Evolutionary conservation across 2,113 vertebrate species (phyloP).

Genomic region (Clarias gariepinus): DNA sequence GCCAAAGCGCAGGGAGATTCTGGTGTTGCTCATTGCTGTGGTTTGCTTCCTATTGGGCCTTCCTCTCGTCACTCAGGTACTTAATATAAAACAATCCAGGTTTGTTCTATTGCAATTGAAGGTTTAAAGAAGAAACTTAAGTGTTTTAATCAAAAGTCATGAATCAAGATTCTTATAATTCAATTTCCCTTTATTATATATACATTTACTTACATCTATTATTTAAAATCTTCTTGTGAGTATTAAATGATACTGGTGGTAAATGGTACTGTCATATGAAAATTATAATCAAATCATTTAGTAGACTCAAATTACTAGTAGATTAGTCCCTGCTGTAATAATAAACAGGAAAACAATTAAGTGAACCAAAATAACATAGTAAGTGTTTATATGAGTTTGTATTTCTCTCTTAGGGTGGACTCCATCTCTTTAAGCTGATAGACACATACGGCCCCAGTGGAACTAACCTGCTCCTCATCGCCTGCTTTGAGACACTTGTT

Average conservation of each 20-base stretch:
- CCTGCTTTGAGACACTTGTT: conserved; percentile 60
- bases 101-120: not conserved
- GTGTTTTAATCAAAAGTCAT: not conserved
- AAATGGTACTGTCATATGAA: not conserved
- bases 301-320: no score
- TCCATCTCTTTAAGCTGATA: conserved; percentile 62
- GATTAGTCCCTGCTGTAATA: not conserved
- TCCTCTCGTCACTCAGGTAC: conserved; percentile 82
- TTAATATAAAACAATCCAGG: not conserved
- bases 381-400: not conserved
- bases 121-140: not conserved
- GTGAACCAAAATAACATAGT: not conserved
- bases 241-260: not conserved
- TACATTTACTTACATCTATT: not conserved
- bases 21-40: conserved; percentile 78
- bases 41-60: conserved; percentile 85
- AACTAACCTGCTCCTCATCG: conserved; percentile 65
- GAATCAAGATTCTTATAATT: not conserved
- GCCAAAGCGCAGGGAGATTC: conserved; percentile 73
- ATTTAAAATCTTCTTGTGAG: not conserved
- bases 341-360: not conserved
- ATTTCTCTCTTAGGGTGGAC: conserved; percentile 64
- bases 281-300: not conserved
- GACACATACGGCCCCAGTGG: conserved; percentile 64
- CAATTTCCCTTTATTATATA: not conserved